Conservation (phyloP, 1,140 invertebrate genomes). For the Drosophila santomea region DNA sequence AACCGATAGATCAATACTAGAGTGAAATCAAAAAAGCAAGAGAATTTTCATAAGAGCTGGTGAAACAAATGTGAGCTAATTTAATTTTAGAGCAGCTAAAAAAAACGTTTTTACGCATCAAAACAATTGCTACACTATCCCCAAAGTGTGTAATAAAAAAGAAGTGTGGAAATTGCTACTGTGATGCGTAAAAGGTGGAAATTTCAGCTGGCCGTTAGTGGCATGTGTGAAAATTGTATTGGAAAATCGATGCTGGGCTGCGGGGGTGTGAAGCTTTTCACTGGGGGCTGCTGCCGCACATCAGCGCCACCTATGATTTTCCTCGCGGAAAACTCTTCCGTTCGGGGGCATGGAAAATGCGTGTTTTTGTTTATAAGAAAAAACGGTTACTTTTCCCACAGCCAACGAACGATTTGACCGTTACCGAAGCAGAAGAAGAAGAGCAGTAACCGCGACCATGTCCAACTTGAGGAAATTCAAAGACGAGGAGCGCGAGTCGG, state of each 20-base stretch:
- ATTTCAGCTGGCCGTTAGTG: constrained; percentile 11
- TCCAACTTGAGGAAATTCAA: constrained; percentile 89
- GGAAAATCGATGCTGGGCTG: constrained; percentile 69
- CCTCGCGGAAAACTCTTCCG: constrained; percentile 28
- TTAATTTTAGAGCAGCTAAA: constrained; percentile 45
- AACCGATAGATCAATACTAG: constrained; percentile 24
- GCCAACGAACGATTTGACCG: constrained; percentile 55
- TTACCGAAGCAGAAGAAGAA: constrained; percentile 50
- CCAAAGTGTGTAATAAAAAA: background rate
- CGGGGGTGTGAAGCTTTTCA: constrained; percentile 67
- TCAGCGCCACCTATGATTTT: constrained; percentile 66
- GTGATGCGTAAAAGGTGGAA: background rate
- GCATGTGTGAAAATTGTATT: constrained; percentile 58
- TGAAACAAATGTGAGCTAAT: constrained; percentile 77
- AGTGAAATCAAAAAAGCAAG: constrained; percentile 36
- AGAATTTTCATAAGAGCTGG: constrained; percentile 77
- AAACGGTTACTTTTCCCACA: constrained; percentile 22
- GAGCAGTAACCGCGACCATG: constrained; percentile 81
- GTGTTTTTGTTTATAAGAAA: constrained; percentile 70
- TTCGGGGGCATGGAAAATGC: constrained; percentile 53
- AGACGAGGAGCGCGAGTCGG: constrained; percentile 94
- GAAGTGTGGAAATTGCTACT: background rate
- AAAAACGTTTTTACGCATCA: constrained; percentile 22
- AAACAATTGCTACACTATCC: background rate
- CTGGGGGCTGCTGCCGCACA: constrained; percentile 58